Conservation (phyloP, 2,797 vertebrate species). For the Otolemur crassicaudatus region DNA sequence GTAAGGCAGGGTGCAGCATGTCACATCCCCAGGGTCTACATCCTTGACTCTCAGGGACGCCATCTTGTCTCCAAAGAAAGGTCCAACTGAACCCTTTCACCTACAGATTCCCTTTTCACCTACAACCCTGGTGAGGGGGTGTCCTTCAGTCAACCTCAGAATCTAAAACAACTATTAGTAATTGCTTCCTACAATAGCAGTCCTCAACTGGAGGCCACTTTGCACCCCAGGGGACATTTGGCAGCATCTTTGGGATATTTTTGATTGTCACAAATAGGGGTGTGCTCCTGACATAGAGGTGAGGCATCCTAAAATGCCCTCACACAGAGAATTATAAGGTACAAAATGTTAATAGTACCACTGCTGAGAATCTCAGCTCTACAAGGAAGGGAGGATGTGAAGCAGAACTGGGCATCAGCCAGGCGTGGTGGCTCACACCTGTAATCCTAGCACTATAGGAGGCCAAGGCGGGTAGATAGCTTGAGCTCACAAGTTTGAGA, state of each 20-base stretch:
- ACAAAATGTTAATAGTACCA: background rate
- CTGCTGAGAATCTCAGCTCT: background rate
- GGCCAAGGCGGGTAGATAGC: too few relatives aligned
- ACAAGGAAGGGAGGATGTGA: background rate
- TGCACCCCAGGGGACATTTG: background rate
- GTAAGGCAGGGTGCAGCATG: background rate
- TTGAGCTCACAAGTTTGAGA: too few relatives aligned
- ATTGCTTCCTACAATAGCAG: background rate
- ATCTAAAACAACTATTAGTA: background rate
- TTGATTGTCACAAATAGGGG: background rate
- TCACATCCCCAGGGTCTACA: background rate
- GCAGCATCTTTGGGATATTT: background rate
- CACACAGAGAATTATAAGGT: background rate
- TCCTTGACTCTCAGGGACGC: background rate
- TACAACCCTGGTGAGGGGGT: background rate
- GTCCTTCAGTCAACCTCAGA: background rate
- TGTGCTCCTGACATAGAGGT: background rate
- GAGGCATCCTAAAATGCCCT: background rate
- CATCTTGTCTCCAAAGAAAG: background rate
- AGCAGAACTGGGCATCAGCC: background rate
- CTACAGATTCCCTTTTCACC: background rate
- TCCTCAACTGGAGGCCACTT: background rate
- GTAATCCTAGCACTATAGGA: too few relatives aligned
- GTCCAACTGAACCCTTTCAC: too few relatives aligned
- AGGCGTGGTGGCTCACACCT: too few relatives aligned